Percentiles rank a stretch among this genome's conserved stretches.
These are phyloP conservation scores for Hyposmocoma kahamanoa DNA, from an alignment of 1,140 invertebrate genomes.

Conservation along the genomic window DNA sequence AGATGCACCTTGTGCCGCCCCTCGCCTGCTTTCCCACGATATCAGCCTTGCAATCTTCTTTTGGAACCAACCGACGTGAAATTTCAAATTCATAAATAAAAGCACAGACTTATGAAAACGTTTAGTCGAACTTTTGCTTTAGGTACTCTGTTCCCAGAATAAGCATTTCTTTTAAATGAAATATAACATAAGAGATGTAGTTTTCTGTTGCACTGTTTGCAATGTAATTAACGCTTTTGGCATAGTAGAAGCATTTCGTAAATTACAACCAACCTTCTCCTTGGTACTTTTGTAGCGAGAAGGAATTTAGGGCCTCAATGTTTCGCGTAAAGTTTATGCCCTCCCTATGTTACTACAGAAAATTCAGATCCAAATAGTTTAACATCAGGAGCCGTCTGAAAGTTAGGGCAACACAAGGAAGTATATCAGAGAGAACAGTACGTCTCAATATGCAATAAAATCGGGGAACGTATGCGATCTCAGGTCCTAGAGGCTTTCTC, in stretches of 20 bases:
- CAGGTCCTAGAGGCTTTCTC: constrained; percentile 51
- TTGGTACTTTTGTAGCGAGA: too few species aligned
- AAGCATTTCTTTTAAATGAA: too few species aligned
- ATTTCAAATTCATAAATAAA: constrained; percentile 15
- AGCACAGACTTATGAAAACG: constrained; percentile 16
- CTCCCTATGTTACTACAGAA: too few species aligned
- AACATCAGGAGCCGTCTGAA: constrained; percentile 32
- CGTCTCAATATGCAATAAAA: constrained; percentile 70
- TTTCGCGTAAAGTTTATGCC: too few species aligned
- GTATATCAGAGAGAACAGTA: constrained; percentile 61
- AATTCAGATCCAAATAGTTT: constrained; percentile 37
- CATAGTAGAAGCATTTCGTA: too few species aligned
- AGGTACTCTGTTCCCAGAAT: too few species aligned
- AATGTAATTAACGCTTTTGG: too few species aligned
- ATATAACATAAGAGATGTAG: too few species aligned
- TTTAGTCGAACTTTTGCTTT: too few species aligned
- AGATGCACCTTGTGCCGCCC: constrained; percentile 7
- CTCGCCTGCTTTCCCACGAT: constrained; percentile 11
- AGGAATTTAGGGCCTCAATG: too few species aligned
- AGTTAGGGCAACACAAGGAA: constrained; percentile 30
- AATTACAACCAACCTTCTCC: too few species aligned
- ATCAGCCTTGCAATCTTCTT: not conserved
- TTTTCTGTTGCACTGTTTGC: too few species aligned
- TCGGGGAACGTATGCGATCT: constrained; percentile 58
- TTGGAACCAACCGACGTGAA: constrained; percentile 8